Conservation (phyloP, 2,888 invertebrate genomes). For the Matsumyia berberina region DNA sequence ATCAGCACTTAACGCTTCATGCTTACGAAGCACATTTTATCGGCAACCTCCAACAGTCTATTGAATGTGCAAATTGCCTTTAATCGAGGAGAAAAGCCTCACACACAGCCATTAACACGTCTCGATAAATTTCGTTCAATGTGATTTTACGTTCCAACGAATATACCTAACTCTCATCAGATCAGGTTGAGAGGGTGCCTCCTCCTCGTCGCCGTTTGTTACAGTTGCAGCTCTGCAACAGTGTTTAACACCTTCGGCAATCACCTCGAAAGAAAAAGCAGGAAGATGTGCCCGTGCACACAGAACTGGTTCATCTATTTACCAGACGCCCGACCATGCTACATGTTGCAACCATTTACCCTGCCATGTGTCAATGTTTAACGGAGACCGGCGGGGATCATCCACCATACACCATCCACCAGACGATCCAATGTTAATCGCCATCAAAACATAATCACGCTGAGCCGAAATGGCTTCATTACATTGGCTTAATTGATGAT, state of each 20-base stretch:
- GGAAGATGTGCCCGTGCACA: slow-evolving; percentile 41
- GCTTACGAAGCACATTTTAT: slow-evolving; percentile 11
- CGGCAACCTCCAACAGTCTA: background rate
- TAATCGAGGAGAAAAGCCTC: background rate
- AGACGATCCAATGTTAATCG: slow-evolving; percentile 61
- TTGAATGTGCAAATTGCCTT: slow-evolving; percentile 19
- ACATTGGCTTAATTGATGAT: slow-evolving; percentile 76
- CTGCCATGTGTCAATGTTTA: slow-evolving; percentile 74
- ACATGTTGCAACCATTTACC: slow-evolving; percentile 64
- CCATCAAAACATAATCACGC: slow-evolving; percentile 73
- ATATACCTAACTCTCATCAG: slow-evolving; percentile 19
- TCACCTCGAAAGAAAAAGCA: slow-evolving; percentile 55
- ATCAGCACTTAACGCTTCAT: background rate
- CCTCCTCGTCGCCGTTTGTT: slow-evolving; percentile 6
- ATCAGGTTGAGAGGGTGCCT: slow-evolving; percentile 50
- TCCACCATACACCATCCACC: slow-evolving; percentile 28
- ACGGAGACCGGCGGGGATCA: slow-evolving; percentile 36
- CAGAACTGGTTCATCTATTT: slow-evolving; percentile 65
- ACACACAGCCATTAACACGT: slow-evolving; percentile 44
- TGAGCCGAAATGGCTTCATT: slow-evolving; percentile 77
- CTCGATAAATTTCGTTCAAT: slow-evolving; percentile 15
- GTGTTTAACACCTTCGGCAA: slow-evolving; percentile 67
- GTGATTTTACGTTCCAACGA: slow-evolving; percentile 26
- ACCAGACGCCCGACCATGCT: slow-evolving; percentile 35
- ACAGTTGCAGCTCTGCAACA: slow-evolving; percentile 52